A percentile compares a stretch with the other conserved stretches of the same genome.
These are phyloP conservation scores for Dynastes maya DNA, from an alignment of 2,888 invertebrate genomes.

Conservation along the genomic window DNA sequence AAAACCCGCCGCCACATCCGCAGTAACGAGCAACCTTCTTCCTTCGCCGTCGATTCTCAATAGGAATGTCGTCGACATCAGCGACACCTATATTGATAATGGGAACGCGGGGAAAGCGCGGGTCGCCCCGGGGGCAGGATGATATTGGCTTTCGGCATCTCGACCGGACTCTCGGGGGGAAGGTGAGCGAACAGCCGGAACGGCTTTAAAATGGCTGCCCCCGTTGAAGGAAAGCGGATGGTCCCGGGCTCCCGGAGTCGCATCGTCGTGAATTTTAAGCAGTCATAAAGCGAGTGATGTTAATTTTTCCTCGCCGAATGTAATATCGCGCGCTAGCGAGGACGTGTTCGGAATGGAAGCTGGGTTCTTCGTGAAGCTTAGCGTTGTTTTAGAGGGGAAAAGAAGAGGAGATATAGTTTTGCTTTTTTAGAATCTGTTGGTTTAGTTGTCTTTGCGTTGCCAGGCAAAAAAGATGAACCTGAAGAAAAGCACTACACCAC, in stretches of 20 bases:
- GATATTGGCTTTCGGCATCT: constrained; percentile 63
- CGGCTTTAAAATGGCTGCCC: constrained; percentile 14
- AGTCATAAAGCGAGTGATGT: constrained; percentile 71
- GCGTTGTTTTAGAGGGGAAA: background rate
- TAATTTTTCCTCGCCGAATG: constrained; percentile 70
- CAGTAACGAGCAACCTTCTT: constrained; percentile 53
- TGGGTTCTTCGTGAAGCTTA: background rate
- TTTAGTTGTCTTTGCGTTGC: no score
- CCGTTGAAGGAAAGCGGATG: background rate
- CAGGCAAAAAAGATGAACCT: no score
- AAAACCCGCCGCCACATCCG: constrained; percentile 61
- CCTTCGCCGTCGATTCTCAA: constrained; percentile 28
- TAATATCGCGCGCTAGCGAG: constrained; percentile 62
- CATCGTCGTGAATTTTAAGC: constrained; percentile 66
- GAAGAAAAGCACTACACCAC: no score
- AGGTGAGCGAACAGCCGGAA: background rate
- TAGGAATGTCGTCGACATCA: constrained; percentile 37
- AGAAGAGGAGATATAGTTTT: background rate
- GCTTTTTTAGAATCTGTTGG: background rate
- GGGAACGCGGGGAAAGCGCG: background rate
- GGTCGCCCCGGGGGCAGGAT: constrained; percentile 3
- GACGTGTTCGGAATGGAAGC: constrained; percentile 42
- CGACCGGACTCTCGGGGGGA: constrained; percentile 17
- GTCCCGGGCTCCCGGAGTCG: background rate
- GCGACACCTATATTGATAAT: constrained; percentile 39